Base-by-base conservation (phyloP, 2,888 invertebrate species). In the Microplitis deprimator region DNA sequence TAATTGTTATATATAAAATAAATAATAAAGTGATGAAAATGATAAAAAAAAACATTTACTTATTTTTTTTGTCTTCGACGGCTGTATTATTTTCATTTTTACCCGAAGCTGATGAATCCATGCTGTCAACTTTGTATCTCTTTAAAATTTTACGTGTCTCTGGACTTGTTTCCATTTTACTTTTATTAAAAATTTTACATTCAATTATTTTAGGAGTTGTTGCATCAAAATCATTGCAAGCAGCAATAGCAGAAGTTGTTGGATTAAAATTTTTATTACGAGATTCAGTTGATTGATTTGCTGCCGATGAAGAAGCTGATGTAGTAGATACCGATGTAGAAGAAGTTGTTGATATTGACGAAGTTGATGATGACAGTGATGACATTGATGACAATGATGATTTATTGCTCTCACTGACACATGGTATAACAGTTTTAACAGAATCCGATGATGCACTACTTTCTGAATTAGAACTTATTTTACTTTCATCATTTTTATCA, bases 71-170 rank as follows among this genome's bases (percentile, higher is more conserved):
- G 38, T 81, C 83, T 50, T 83, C 84, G 20, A 79, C 64, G 38
- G 76, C 69, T 6, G 77, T 65, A 13, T 65, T 82, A 68, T 77
- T 81, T 6, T 82, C 83, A 3, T 71, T 38, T 69, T 76, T 73
- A 4, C 29, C 59, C 0, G 76, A 39, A 7, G 68, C 39, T 29
- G 77, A 74, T 62, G 60, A 20, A n/a, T 79, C 69, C 61, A 40
- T 39, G 69, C 79, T 72, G 64, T 87, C 87, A 39, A 76, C 73
- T 68, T 87, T 87, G 50, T 85, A 82, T 71, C 85, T 83, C 73
- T 87, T 87, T 8, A 82, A 79, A 17, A 82, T 61, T 74, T 88
- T 87, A 64, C 81, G 83, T 17, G 81, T 73, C 5, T 87, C 87
- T 1, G 81, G 72, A 60, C 80, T 83, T 73, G 68, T 64, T 20